Percentiles rank a stretch among this genome's conserved stretches.
These are phyloP conservation scores for Hylaeus anthracinus DNA, from an alignment of 1,140 invertebrate species.

Conservation along the genomic window DNA sequence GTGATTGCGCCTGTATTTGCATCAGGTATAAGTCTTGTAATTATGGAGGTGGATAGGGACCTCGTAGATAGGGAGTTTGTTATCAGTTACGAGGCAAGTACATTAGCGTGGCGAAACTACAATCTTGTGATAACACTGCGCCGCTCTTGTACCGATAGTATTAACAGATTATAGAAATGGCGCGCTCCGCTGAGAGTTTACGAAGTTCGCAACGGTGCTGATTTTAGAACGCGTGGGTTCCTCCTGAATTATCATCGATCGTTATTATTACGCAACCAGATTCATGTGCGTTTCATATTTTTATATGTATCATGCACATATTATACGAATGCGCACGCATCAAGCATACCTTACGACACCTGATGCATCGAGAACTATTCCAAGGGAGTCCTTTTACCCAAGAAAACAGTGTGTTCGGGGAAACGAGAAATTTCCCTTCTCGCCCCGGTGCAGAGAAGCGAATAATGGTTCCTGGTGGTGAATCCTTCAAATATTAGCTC, in stretches of 20 bases:
- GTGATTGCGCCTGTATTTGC: neutral
- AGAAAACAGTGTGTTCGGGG: neutral
- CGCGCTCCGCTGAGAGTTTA: too few species aligned
- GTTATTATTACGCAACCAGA: neutral
- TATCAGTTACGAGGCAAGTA: constrained; percentile 19
- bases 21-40: neutral
- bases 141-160: neutral
- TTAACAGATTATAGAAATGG: constrained; percentile 20
- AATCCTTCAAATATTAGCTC: constrained; percentile 38
- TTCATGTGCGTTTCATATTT: neutral
- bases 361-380: neutral
- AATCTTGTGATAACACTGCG: constrained; percentile 18
- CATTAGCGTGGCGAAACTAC: constrained; percentile 13
- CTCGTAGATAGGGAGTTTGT: neutral
- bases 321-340: too few species aligned
- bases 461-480: constrained; percentile 16
- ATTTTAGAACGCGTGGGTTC: neutral
- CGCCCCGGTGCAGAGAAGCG: neutral
- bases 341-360: neutral
- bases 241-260: too few species aligned
- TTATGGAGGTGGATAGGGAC: neutral
- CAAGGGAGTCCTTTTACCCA: too few species aligned
- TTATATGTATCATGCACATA: neutral
- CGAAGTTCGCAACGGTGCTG: neutral
- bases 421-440: constrained; percentile 3